These are phyloP conservation scores for Lasius platythorax DNA, from an alignment of 2,888 invertebrate species.

Conservation along the genomic window DNA sequence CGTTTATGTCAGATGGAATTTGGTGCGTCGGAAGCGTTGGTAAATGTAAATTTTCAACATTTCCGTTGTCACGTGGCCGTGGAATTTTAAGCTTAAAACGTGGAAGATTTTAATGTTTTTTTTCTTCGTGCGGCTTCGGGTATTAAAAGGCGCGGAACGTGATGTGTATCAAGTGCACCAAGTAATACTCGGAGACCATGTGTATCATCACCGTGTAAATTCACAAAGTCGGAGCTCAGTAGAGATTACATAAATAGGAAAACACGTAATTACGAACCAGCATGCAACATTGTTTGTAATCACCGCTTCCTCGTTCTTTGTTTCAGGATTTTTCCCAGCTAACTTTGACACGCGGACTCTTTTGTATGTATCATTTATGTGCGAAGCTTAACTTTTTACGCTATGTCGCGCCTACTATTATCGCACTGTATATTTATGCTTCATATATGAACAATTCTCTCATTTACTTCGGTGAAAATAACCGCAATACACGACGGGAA, in stretches of 20 bases:
- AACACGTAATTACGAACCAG: slow-evolving; percentile 53
- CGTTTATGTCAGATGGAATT: slow-evolving; percentile 6
- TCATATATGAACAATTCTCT: slow-evolving; percentile 9
- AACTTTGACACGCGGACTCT: slow-evolving; percentile 50
- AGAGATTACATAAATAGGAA: slow-evolving; percentile 63
- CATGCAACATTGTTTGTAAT: slow-evolving; percentile 66
- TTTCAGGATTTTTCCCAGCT: slow-evolving; percentile 61
- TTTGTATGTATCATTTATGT: slow-evolving; percentile 54
- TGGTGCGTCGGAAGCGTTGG: neutral
- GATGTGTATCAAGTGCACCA: slow-evolving; percentile 52
- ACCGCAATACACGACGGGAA: neutral
- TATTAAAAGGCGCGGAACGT: slow-evolving; percentile 36
- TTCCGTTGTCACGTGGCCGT: slow-evolving; percentile 4
- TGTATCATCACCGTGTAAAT: slow-evolving; percentile 54
- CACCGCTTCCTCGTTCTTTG: slow-evolving; percentile 60
- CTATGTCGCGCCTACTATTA: slow-evolving; percentile 34
- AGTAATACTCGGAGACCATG: slow-evolving; percentile 28
- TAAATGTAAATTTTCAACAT: neutral
- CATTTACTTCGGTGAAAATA: slow-evolving; percentile 7
- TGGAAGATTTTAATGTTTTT: slow-evolving; percentile 25
- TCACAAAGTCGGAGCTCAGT: slow-evolving; percentile 29
- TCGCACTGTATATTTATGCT: slow-evolving; percentile 50
- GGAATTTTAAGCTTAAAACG: slow-evolving; percentile 15
- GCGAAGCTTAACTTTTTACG: slow-evolving; percentile 36
- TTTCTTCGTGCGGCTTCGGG: slow-evolving; percentile 12